phyloP scores from a whole-genome alignment of 2,113 vertebrate species.

The Octodon degus region DNA sequence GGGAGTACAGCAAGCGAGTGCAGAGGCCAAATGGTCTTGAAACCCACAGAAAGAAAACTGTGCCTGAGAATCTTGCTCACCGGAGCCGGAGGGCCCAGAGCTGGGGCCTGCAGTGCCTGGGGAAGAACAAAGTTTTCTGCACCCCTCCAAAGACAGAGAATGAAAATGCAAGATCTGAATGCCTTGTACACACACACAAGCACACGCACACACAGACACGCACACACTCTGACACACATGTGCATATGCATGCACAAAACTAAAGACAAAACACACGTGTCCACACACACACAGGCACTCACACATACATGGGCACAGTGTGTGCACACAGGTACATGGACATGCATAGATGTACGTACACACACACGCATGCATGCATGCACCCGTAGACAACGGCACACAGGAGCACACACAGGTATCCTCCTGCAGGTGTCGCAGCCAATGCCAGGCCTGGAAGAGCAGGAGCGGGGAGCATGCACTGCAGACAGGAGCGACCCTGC shows the following conservation, averaged over 20 bases:
- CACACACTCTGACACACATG: fast-evolving
- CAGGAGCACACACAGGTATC: background rate
- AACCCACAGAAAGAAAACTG: background rate
- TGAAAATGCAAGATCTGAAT: no score
- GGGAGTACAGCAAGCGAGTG: background rate
- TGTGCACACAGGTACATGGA: fast-evolving
- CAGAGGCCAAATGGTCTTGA: background rate
- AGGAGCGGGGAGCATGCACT: no score
- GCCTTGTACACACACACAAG: fast-evolving
- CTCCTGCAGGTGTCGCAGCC: background rate
- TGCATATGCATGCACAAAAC: fast-evolving
- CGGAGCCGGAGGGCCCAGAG: no score
- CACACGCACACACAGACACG: fast-evolving
- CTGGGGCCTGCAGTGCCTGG: background rate
- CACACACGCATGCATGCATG: background rate
- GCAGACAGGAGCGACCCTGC: background rate
- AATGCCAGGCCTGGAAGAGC: background rate
- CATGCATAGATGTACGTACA: background rate
- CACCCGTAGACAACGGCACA: background rate
- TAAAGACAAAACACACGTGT: fast-evolving
- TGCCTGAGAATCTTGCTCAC: background rate
- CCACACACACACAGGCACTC: fast-evolving
- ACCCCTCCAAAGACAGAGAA: background rate
- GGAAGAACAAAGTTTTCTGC: background rate
- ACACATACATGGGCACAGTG: no score